A percentile compares a stretch with the other conserved stretches of the same genome.
Conservation (phyloP, 2,888 invertebrate species). For the Heteromurus nitidus region DNA sequence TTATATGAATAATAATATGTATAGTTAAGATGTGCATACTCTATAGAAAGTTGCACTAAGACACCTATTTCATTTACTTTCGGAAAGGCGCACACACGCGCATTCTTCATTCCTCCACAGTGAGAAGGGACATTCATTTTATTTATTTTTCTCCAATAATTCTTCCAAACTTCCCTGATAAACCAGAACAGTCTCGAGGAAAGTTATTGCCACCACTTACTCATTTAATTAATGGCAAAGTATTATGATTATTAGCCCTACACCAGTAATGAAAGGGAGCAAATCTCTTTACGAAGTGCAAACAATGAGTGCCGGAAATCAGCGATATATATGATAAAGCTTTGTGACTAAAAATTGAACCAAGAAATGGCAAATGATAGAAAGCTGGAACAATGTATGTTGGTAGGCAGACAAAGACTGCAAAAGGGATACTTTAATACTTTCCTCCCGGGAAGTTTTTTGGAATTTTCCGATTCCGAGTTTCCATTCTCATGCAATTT, state of each 20-base stretch:
- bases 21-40: no score
- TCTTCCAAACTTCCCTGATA: neutral
- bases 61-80: no score
- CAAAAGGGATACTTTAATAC: conserved; percentile 57
- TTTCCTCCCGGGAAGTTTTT: conserved; percentile 56
- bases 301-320: conserved; percentile 54
- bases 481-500: conserved; percentile 39
- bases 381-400: no score
- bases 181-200: neutral
- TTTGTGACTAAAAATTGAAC: conserved; percentile 19
- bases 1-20: no score
- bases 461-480: conserved; percentile 53
- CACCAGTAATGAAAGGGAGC: conserved; percentile 39
- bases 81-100: no score
- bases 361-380: neutral
- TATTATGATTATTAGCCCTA: conserved; percentile 56
- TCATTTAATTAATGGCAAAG: conserved; percentile 63
- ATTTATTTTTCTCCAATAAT: no score
- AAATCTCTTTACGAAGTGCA: conserved; percentile 59
- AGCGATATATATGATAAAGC: conserved; percentile 28
- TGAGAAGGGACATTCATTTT: no score
- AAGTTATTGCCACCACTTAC: conserved; percentile 30
- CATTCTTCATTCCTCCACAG: no score
- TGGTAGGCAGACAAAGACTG: conserved; percentile 44
- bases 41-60: no score